phyloP scores from a whole-genome alignment of 2,797 vertebrate species.

The Silurus aristotelis region DNA sequence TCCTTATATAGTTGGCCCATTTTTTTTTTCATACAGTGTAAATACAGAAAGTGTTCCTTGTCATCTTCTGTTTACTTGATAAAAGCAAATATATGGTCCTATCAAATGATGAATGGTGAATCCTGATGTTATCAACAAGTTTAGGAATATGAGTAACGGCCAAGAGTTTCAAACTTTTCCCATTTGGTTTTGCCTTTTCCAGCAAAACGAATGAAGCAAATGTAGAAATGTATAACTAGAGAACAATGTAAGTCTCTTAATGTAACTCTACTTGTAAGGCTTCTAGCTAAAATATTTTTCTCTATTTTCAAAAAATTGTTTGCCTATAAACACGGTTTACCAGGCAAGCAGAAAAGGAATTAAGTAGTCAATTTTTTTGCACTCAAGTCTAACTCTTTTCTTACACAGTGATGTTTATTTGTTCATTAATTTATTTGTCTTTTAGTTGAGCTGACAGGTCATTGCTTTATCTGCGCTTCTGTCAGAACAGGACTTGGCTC shows the following conservation, averaged over 20 bases:
- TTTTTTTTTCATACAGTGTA: background rate
- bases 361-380: background rate
- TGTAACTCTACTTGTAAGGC: slow-evolving; percentile 56
- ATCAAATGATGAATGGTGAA: background rate
- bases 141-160: background rate
- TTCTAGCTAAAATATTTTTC: slow-evolving; percentile 27
- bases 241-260: slow-evolving; percentile 12
- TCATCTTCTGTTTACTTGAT: slow-evolving; percentile 1
- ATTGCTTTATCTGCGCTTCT: background rate
- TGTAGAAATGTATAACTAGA: background rate
- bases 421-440: background rate
- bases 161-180: background rate
- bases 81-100: background rate
- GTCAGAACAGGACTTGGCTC: slow-evolving; percentile 8
- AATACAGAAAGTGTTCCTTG: background rate
- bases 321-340: slow-evolving; percentile 13
- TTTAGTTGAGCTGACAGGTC: background rate
- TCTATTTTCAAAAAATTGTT: background rate
- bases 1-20: background rate
- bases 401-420: background rate
- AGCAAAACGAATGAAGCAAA: background rate
- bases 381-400: background rate
- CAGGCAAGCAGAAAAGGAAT: background rate
- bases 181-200: background rate
- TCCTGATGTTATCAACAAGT: background rate